Evolutionary conservation across 2,888 invertebrate genomes (phyloP), one percentile per base, ranked within the genome.

Genomic region (Biston stratarius): DNA sequence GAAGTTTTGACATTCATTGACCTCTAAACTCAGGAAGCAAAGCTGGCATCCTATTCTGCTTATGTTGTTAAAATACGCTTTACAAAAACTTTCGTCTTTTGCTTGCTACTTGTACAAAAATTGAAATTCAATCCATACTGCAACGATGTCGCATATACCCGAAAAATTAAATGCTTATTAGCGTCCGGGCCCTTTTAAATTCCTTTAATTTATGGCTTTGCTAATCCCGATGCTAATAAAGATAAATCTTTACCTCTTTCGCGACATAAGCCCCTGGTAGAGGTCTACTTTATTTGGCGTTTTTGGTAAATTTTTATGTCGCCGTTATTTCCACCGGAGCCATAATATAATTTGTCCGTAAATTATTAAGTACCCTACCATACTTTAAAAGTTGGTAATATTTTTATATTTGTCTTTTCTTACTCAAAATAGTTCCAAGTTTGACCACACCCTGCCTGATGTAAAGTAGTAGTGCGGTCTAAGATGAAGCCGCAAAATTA

Each of bases 131-230:
- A n/a, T 51, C 58, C 40, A 45, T 49, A 63, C 55, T 48, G 67
- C 65, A 8, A 36, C 15, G 63, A 55, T 56, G 60, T 74, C 76
- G 78, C 82, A 83, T 85, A 83, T 85, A 86, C 85, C 85, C 83
- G 85, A 76, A 72, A 81, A 80, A 83, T 84, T 85, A 84, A 81
- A 80, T 77, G 83, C 81, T 81, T 82, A 81, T 85, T 84, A 83
- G 82, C 63, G 65, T 71, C 74, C 69, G 74, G 76, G 76, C 78
- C 83, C 82, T 81, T 82, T 81, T 79, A 81, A 82, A 85, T 83
- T 81, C 80, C 78, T 79, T 74, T 81, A 84, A 86, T 86, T 85
- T 85, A 85, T 81, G 77, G 69, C 72, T 74, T 73, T 73, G 74
- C 78, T 83, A 84, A 83, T 81, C 80, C 81, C 72, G 76, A 73